These are phyloP conservation scores for Myathropa florea DNA, from an alignment of 2,888 invertebrate species.

Conservation along the genomic window DNA sequence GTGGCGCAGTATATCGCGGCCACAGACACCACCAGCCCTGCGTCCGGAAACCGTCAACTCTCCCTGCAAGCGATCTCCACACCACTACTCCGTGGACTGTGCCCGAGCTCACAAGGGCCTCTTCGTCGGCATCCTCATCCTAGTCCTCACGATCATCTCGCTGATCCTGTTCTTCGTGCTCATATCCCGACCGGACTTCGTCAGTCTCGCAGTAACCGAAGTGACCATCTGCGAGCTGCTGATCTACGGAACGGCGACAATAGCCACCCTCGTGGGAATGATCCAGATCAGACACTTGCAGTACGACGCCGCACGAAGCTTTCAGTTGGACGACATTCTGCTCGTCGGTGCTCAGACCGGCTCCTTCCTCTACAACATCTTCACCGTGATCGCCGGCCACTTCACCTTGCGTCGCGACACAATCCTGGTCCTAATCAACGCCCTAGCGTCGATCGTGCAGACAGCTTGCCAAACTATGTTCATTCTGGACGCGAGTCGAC, in stretches of 20 bases:
- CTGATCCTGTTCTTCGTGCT: conserved; percentile 95
- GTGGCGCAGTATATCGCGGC: conserved; percentile 93
- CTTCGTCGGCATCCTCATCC: conserved; percentile 92
- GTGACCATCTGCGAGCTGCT: conserved; percentile 94
- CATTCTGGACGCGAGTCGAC: conserved; percentile 93
- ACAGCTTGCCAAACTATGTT: conserved; percentile 95
- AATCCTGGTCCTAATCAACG: conserved; percentile 90
- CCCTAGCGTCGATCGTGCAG: conserved; percentile 92
- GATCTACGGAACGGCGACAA: conserved; percentile 91
- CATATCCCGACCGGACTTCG: conserved; percentile 89
- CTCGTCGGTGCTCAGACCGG: conserved; percentile 96
- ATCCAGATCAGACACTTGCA: conserved; percentile 91
- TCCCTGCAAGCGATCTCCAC: conserved; percentile 90
- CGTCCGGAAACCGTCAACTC: conserved; percentile 82
- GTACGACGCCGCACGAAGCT: conserved; percentile 90
- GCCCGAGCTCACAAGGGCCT: conserved; percentile 95
- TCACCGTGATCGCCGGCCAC: conserved; percentile 96
- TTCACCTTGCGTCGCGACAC: conserved; percentile 91
- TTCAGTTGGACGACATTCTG: conserved; percentile 94
- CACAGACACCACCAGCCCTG: conserved; percentile 82
- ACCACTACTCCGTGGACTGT: conserved; percentile 96
- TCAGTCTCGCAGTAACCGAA: conserved; percentile 91
- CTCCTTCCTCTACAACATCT: conserved; percentile 95
- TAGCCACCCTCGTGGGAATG: conserved; percentile 94
- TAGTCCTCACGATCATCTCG: conserved; percentile 94